These are phyloP conservation scores for Asbolus verrucosus DNA, from an alignment of 1,140 invertebrate species.

Conservation along the genomic window DNA sequence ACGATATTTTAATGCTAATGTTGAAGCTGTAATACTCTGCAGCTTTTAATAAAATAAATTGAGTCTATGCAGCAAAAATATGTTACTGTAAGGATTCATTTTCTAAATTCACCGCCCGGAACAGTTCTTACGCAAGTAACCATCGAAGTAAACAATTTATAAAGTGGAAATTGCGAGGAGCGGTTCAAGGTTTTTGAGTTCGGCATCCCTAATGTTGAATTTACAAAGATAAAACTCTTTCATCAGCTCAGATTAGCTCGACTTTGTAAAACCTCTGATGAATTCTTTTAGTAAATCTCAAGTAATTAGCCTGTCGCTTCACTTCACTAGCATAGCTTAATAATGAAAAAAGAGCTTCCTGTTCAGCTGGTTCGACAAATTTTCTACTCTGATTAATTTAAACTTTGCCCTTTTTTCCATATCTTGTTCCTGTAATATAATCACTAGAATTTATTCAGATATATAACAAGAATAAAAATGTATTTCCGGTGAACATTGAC, in stretches of 20 bases:
- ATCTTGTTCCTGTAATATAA: too few species aligned
- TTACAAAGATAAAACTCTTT: constrained; percentile 43
- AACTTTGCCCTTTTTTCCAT: too few species aligned
- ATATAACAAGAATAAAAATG: too few species aligned
- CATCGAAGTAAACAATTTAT: constrained; percentile 17
- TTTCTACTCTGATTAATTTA: too few species aligned
- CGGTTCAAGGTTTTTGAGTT: background rate
- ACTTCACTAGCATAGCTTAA: constrained; percentile 7
- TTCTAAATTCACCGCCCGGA: constrained; percentile 1
- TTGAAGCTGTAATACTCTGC: background rate
- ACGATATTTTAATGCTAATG: constrained; percentile 26
- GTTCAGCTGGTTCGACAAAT: background rate
- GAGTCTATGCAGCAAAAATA: constrained; percentile 5
- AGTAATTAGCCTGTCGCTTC: constrained; percentile 40
- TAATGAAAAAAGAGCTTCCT: constrained; percentile 6
- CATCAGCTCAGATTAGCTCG: constrained; percentile 34
- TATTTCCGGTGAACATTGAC: too few species aligned
- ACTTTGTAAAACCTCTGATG: constrained; percentile 37
- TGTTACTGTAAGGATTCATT: background rate
- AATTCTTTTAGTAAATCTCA: constrained; percentile 39
- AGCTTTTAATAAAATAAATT: background rate
- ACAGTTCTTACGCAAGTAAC: background rate
- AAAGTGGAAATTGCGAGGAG: constrained; percentile 10
- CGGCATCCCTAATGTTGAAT: constrained; percentile 19
- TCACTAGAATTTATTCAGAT: too few species aligned